Conservation (phyloP, 2,888 invertebrate species). For the Corythucha ciliata region DNA sequence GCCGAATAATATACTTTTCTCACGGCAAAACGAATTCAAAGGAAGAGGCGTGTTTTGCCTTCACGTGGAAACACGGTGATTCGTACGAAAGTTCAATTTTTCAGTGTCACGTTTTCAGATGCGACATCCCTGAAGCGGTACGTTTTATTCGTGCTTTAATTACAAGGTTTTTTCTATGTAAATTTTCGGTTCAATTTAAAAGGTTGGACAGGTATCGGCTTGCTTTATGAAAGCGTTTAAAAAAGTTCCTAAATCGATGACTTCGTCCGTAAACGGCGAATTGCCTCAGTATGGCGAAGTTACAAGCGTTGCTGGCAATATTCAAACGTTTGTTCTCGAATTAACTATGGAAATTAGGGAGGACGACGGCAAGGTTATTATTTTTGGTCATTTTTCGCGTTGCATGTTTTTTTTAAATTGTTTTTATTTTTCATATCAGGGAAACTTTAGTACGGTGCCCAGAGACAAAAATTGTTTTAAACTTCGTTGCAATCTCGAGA, state of each 20-base stretch:
- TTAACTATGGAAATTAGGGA: conserved; percentile 76
- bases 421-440: conserved; percentile 45
- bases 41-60: conserved; percentile 93
- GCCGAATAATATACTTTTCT: conserved; percentile 89
- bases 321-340: conserved; percentile 37
- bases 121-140: conserved; percentile 89
- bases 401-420: conserved; percentile 38
- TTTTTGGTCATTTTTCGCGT: too few relatives aligned
- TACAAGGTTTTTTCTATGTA: neutral
- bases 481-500: conserved; percentile 72
- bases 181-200: conserved; percentile 29
- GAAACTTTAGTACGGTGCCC: conserved; percentile 71
- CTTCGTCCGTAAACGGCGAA: conserved; percentile 61
- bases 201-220: conserved; percentile 49
- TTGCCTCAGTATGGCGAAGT: conserved; percentile 42
- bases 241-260: conserved; percentile 73
- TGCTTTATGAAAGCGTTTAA: conserved; percentile 94
- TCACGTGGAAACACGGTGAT: conserved; percentile 86
- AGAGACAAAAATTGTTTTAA: conserved; percentile 80
- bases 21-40: conserved; percentile 72
- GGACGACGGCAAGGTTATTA: conserved; percentile 68
- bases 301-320: conserved; percentile 32
- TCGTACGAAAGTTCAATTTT: conserved; percentile 79
- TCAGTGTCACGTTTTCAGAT: conserved; percentile 95
- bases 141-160: conserved; percentile 39